These are phyloP conservation scores for Cyphomyrus discorhynchus DNA, from an alignment of 2,113 vertebrate genomes.

Conservation along the genomic window DNA sequence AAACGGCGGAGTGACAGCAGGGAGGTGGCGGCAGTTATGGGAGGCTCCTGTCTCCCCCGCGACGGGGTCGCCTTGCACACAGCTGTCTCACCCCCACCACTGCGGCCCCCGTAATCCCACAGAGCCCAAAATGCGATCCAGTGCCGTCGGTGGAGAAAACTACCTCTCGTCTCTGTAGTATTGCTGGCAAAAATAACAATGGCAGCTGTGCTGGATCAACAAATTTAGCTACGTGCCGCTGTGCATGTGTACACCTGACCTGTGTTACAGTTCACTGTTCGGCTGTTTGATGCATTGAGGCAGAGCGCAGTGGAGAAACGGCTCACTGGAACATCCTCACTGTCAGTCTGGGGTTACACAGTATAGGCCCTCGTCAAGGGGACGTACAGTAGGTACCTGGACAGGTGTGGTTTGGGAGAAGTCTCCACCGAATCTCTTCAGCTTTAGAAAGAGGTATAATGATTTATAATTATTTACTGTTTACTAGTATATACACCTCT, in stretches of 20 bases:
- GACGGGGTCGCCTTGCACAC: neutral
- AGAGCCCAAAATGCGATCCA: neutral
- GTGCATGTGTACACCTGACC: neutral
- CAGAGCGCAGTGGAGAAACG: neutral
- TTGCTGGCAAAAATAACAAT: neutral
- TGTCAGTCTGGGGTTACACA: neutral
- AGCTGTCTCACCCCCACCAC: neutral
- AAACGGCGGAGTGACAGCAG: neutral
- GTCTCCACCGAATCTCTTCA: neutral
- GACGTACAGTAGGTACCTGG: neutral
- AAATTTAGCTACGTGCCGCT: neutral
- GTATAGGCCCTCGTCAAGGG: neutral
- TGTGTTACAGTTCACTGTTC: neutral
- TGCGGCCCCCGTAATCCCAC: neutral
- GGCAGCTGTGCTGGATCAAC: neutral
- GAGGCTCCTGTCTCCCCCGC: neutral
- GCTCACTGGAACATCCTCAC: neutral
- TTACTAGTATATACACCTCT: neutral
- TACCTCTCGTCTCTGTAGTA: neutral
- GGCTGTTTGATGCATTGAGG: neutral
- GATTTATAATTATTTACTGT: neutral
- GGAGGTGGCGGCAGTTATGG: neutral
- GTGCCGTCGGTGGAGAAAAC: neutral
- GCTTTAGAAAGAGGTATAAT: neutral
- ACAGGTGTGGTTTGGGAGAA: neutral